Evolutionary conservation across 2,113 vertebrate genomes (phyloP).

Genomic region (Syrrhaptes paradoxus): DNA sequence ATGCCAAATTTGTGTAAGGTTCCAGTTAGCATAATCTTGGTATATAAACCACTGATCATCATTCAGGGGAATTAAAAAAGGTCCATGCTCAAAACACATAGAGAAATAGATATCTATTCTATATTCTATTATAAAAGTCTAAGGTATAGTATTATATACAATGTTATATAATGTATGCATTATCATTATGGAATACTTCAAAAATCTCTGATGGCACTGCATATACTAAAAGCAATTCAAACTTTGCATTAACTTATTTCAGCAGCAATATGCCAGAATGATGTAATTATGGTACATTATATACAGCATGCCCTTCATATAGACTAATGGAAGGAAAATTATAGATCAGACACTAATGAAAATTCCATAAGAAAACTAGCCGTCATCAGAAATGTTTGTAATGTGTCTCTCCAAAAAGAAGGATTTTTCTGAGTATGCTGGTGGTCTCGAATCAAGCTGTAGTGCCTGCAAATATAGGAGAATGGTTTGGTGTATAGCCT

Average conservation of each 20-base stretch:
- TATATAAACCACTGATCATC: neutral
- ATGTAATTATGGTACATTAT: neutral
- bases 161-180: neutral
- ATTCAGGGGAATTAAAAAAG: neutral
- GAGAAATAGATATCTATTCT: neutral
- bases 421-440: neutral
- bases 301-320: neutral
- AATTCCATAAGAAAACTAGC: neutral
- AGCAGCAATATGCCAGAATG: neutral
- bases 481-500: constrained; percentile 13
- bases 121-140: neutral
- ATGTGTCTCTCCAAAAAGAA: neutral
- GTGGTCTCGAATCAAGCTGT: constrained; percentile 4
- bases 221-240: neutral
- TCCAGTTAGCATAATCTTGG: neutral
- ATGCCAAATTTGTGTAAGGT: neutral
- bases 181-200: neutral
- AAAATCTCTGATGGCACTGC: neutral
- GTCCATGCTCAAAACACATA: neutral
- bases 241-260: neutral
- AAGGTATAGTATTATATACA: neutral
- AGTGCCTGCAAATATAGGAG: neutral
- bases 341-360: neutral
- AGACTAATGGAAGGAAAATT: neutral
- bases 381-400: neutral